These are phyloP conservation scores for Clinocottus analis DNA, from an alignment of 2,113 vertebrate genomes.

Conservation along the genomic window DNA sequence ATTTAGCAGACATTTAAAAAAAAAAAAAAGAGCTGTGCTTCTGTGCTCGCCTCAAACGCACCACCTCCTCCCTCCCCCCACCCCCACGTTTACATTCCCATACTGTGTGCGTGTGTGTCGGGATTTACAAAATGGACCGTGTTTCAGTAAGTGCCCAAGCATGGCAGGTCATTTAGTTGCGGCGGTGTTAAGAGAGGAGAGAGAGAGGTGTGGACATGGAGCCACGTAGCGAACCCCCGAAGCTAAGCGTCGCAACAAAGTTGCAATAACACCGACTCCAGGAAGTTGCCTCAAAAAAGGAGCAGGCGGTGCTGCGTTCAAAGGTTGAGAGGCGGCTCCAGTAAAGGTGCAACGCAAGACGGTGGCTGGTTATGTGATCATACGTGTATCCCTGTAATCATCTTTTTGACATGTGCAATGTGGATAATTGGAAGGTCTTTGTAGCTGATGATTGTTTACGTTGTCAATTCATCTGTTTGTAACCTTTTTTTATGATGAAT, in stretches of 20 bases:
- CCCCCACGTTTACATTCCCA: constrained; percentile 24
- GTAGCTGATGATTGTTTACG: neutral
- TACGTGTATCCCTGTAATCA: too few relatives aligned
- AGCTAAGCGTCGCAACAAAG: constrained; percentile 47
- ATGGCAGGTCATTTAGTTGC: neutral
- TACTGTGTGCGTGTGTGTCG: neutral
- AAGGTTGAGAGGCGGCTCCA: neutral
- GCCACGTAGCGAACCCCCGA: constrained; percentile 58
- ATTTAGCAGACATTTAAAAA: too few relatives aligned
- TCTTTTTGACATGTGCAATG: too few relatives aligned
- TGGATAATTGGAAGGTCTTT: neutral
- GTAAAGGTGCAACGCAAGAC: neutral
- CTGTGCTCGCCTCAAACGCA: neutral
- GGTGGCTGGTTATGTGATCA: too few relatives aligned
- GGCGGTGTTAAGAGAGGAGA: neutral
- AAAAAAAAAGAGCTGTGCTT: neutral
- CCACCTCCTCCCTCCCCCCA: neutral
- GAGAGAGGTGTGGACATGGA: neutral
- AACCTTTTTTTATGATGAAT: neutral
- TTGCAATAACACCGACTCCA: constrained; percentile 42
- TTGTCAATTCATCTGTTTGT: neutral
- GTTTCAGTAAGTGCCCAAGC: neutral
- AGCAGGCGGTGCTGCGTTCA: constrained; percentile 46
- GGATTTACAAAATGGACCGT: constrained; percentile 15
- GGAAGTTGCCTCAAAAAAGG: constrained; percentile 61